Conservation (phyloP, 2,888 invertebrate species). For the Conchocele bisecta region DNA sequence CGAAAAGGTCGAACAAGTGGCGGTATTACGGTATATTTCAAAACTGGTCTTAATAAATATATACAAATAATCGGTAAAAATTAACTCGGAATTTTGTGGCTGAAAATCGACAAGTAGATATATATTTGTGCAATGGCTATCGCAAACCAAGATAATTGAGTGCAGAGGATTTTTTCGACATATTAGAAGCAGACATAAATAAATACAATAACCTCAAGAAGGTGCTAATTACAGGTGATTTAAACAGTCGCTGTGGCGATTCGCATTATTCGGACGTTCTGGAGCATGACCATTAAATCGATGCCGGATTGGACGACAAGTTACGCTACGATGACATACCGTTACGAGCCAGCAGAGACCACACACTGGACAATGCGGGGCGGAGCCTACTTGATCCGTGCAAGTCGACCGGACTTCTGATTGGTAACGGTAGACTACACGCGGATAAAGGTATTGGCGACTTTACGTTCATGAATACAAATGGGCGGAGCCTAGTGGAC, state of each 20-base stretch:
- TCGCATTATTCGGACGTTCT: neutral
- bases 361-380: neutral
- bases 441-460: neutral
- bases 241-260: slow-evolving; percentile 4
- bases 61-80: too few species aligned
- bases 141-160: too few species aligned
- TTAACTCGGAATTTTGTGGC: too few species aligned
- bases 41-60: too few species aligned
- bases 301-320: neutral
- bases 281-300: neutral
- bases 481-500: slow-evolving; percentile 6
- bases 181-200: too few species aligned
- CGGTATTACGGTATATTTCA: too few species aligned
- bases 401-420: neutral
- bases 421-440: neutral
- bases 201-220: neutral
- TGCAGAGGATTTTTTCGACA: too few species aligned
- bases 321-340: neutral
- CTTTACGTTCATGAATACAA: neutral
- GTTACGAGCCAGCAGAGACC: neutral
- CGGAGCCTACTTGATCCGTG: neutral
- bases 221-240: slow-evolving; percentile 3
- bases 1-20: too few species aligned
- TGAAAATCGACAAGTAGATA: too few species aligned
- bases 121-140: too few species aligned